Evolutionary conservation across 2,888 invertebrate genomes (phyloP).

Genomic region (Mycalesis mineus): DNA sequence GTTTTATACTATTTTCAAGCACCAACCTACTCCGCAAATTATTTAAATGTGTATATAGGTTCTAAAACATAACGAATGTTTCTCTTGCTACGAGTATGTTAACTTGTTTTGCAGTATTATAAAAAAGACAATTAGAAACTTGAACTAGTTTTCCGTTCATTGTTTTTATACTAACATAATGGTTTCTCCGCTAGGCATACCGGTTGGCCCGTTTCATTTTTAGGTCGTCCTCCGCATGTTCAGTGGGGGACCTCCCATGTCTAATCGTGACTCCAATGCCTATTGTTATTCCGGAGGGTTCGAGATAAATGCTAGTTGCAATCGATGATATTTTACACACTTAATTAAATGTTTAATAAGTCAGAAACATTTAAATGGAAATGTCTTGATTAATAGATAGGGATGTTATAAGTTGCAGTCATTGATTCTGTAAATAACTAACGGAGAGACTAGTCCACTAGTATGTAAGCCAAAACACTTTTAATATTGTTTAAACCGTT

Average conservation of each 20-base stretch:
- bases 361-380: no score
- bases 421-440: no score
- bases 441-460: no score
- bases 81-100: background rate
- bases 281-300: background rate
- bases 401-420: no score
- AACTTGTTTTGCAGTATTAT: background rate
- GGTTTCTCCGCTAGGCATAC: slow-evolving; percentile 14
- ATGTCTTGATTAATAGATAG: no score
- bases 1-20: background rate
- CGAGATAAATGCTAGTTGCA: background rate
- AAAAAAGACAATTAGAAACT: slow-evolving; percentile 14
- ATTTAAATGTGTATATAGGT: background rate
- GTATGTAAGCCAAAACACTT: no score
- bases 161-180: slow-evolving; percentile 21
- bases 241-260: slow-evolving; percentile 35
- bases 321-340: background rate
- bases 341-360: no score
- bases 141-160: slow-evolving; percentile 19
- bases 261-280: slow-evolving; percentile 1
- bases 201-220: slow-evolving; percentile 48
- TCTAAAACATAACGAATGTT: background rate
- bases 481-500: no score
- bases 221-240: slow-evolving; percentile 47
- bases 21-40: background rate